phyloP scores from a whole-genome alignment of 2,888 invertebrate genomes.

The Euphydryas editha region DNA sequence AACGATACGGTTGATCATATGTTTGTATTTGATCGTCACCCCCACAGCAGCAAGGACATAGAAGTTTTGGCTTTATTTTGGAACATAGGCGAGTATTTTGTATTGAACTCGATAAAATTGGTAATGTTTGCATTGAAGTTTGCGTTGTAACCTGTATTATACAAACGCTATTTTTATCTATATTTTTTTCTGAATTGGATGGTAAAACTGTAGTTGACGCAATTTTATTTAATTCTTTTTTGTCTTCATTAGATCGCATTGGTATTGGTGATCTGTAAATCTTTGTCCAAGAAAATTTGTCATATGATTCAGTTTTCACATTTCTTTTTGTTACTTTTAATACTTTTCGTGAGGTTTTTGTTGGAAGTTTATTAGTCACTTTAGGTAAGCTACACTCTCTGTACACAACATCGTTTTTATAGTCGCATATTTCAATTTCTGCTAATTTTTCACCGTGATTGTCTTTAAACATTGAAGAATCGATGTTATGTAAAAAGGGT shows the following conservation, averaged over 20 bases:
- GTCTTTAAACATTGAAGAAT: slow-evolving; percentile 30
- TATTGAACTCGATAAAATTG: slow-evolving; percentile 34
- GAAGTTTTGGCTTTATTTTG: slow-evolving; percentile 52
- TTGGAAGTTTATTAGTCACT: slow-evolving; percentile 27
- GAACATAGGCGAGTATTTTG: slow-evolving; percentile 42
- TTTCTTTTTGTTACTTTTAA: slow-evolving; percentile 22
- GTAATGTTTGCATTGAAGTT: slow-evolving; percentile 50
- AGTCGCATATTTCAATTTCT: slow-evolving; percentile 15
- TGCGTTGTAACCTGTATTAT: slow-evolving; percentile 42
- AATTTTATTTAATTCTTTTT: slow-evolving; percentile 17
- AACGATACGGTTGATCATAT: slow-evolving; percentile 40
- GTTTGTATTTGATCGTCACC: slow-evolving; percentile 51
- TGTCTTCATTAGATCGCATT: slow-evolving; percentile 6
- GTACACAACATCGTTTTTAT: slow-evolving; percentile 52
- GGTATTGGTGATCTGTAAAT: slow-evolving; percentile 56
- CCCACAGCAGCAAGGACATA: slow-evolving; percentile 69
- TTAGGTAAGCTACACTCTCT: slow-evolving; percentile 61
- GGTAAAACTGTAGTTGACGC: slow-evolving; percentile 12
- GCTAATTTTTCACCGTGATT: slow-evolving; percentile 21
- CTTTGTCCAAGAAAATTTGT: slow-evolving; percentile 59
- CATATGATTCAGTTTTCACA: slow-evolving; percentile 39
- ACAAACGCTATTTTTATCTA: not conserved
- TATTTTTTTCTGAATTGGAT: not conserved
- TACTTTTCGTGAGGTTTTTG: slow-evolving; percentile 21
- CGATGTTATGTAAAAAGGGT: slow-evolving; percentile 34